phyloP scores from a whole-genome alignment of 2,888 invertebrate genomes.

The Eupsilia transversa region DNA sequence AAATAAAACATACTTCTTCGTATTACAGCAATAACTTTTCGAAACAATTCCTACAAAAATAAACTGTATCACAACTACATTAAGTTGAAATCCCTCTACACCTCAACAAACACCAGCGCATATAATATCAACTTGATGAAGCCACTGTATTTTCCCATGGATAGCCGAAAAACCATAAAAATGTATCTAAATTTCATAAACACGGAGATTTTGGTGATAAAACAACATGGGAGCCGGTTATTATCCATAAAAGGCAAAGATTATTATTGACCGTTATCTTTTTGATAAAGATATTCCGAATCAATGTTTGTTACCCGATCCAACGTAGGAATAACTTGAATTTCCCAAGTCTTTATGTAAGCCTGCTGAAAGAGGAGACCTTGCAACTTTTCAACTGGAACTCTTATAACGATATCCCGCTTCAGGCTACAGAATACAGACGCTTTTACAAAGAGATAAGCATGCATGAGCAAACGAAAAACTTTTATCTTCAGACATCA shows the following conservation, averaged over 20 bases:
- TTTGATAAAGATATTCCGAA: constrained; percentile 63
- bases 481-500: neutral
- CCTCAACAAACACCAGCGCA: constrained; percentile 7
- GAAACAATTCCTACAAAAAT: neutral
- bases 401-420: neutral
- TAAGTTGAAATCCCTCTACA: neutral
- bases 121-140: constrained; percentile 67
- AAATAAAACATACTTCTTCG: constrained; percentile 49
- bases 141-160: constrained; percentile 72
- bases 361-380: constrained; percentile 7
- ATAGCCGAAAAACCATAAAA: constrained; percentile 66
- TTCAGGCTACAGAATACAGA: neutral
- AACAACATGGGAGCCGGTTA: constrained; percentile 72
- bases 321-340: constrained; percentile 19
- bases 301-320: constrained; percentile 35
- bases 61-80: neutral
- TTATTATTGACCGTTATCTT: constrained; percentile 62
- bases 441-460: neutral
- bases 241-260: constrained; percentile 65
- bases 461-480: constrained; percentile 3
- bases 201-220: constrained; percentile 73
- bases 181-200: constrained; percentile 74
- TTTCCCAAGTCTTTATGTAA: neutral
- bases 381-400: constrained; percentile 1
- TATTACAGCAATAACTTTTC: constrained; percentile 53